Percentiles rank a stretch among this genome's conserved stretches.
Conservation (phyloP, 2,888 invertebrate species). For the Gerris lacustris region DNA sequence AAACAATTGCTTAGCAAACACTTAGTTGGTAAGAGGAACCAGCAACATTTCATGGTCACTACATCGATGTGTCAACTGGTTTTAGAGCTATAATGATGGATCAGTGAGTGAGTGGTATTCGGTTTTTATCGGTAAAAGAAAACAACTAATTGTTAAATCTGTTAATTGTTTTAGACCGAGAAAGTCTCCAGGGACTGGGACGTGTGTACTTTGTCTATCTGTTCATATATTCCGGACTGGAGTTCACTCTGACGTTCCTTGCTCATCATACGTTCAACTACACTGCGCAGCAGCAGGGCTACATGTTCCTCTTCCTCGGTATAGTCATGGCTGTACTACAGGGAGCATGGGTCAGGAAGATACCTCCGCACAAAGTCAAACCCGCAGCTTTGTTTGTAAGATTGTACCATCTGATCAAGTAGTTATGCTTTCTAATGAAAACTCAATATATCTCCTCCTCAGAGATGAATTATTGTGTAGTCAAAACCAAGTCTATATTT, state of each 20-base stretch:
- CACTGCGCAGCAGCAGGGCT: slow-evolving; percentile 91
- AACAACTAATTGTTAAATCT: neutral
- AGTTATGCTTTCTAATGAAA: too few species aligned
- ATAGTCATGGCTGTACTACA: slow-evolving; percentile 81
- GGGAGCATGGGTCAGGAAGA: slow-evolving; percentile 73
- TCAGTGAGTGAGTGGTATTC: too few species aligned
- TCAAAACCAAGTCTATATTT: too few species aligned
- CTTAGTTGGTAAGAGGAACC: too few species aligned
- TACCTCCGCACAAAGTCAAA: slow-evolving; percentile 60
- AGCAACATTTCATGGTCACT: too few species aligned
- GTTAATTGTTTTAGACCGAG: slow-evolving; percentile 43
- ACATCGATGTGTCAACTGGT: too few species aligned
- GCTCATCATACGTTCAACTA: slow-evolving; percentile 85
- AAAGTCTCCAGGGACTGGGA: slow-evolving; percentile 55
- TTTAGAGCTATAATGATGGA: too few species aligned
- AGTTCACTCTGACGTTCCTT: slow-evolving; percentile 93
- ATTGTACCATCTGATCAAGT: slow-evolving; percentile 4
- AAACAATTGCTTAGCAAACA: too few species aligned
- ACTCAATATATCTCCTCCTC: too few species aligned
- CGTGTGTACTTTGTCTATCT: slow-evolving; percentile 74
- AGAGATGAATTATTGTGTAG: too few species aligned
- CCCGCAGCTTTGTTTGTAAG: slow-evolving; percentile 50
- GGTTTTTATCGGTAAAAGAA: too few species aligned
- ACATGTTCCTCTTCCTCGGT: slow-evolving; percentile 92
- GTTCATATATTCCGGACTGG: slow-evolving; percentile 71